A percentile compares a stretch with the other conserved stretches of the same genome.
Conservation (phyloP, 2,888 invertebrate species). For the Leucoma salicis region DNA sequence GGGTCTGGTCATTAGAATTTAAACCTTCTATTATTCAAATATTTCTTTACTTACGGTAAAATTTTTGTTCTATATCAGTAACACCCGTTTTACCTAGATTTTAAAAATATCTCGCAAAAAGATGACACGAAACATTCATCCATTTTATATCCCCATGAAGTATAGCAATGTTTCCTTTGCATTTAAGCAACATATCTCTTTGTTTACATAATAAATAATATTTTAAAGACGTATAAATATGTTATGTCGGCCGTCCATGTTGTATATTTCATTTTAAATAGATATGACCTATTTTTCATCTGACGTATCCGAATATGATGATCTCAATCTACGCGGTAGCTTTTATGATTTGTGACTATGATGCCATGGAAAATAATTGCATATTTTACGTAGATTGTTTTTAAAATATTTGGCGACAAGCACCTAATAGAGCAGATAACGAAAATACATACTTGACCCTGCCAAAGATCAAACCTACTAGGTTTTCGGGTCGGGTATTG, state of each 20-base stretch:
- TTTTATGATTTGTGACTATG: conserved; percentile 13
- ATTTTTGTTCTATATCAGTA: no score
- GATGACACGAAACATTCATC: no score
- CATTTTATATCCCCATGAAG: not conserved
- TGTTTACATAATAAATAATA: conserved; percentile 53
- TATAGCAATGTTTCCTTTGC: conserved; percentile 22
- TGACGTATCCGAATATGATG: conserved; percentile 19
- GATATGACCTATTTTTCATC: conserved; percentile 39
- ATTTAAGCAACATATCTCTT: conserved; percentile 18
- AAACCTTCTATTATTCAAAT: no score
- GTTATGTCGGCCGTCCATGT: conserved; percentile 32
- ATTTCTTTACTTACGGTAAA: no score
- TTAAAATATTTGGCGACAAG: no score
- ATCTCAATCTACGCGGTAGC: conserved; percentile 27
- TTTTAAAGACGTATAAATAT: conserved; percentile 40
- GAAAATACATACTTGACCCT: no score
- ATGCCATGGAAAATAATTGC: conserved; percentile 5
- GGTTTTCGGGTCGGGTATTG: no score
- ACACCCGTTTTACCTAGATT: no score
- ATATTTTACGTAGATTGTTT: conserved; percentile 5
- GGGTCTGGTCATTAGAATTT: no score
- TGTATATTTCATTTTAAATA: conserved; percentile 36
- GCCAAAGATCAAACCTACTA: no score
- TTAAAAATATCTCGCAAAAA: no score
- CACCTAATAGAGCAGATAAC: no score